phyloP scores from a whole-genome alignment of 1,140 invertebrate genomes.

The Nasonia giraulti region DNA sequence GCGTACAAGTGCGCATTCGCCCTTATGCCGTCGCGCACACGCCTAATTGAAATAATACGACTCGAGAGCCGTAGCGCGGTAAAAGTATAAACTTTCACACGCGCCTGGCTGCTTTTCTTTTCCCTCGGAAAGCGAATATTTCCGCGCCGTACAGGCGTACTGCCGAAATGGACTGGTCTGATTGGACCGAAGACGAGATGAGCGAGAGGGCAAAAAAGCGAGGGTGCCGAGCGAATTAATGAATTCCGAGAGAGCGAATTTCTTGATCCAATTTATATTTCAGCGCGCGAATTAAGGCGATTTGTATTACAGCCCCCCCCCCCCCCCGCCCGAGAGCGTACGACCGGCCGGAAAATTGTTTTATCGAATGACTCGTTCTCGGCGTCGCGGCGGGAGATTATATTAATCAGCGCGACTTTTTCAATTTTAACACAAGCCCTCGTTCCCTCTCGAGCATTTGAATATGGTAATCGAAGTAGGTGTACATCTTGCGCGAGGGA shows the following conservation, averaged over 20 bases:
- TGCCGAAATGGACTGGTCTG: background rate
- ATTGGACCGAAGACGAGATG: background rate
- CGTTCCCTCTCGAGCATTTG: background rate
- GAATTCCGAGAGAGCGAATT: too few relatives aligned
- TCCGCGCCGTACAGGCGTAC: background rate
- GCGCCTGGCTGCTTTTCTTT: background rate
- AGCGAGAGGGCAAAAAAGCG: background rate
- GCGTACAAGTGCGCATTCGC: too few relatives aligned
- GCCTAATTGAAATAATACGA: too few relatives aligned
- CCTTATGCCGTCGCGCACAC: too few relatives aligned
- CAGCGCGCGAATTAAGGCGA: background rate
- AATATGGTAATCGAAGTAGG: slow-evolving; percentile 6
- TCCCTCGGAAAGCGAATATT: background rate
- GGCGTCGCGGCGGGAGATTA: too few relatives aligned
- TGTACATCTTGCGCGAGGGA: too few relatives aligned
- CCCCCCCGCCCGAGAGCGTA: too few relatives aligned
- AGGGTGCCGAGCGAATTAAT: background rate
- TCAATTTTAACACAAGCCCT: background rate
- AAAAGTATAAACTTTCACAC: slow-evolving; percentile 13
- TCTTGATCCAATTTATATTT: slow-evolving; percentile 30
- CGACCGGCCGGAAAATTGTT: background rate
- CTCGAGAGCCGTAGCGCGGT: background rate
- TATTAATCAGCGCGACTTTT: too few relatives aligned
- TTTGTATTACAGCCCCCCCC: background rate
- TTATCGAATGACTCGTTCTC: background rate